Evolutionary conservation across 2,888 invertebrate species (phyloP).

Genomic region (Morinoia aosen): DNA sequence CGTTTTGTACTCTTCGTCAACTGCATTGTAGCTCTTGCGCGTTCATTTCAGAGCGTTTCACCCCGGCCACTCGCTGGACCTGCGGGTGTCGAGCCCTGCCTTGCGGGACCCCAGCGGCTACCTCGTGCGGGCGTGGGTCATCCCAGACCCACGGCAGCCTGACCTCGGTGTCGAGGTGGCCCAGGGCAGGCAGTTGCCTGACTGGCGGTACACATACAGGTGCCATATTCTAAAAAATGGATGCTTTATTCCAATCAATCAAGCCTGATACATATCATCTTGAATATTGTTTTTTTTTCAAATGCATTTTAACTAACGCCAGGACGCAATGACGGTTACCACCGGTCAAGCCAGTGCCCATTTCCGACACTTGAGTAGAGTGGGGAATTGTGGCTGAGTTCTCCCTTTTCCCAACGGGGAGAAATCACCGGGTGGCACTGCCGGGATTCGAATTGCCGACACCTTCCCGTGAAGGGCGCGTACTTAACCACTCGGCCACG

Average conservation of each 20-base stretch:
- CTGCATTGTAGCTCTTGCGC: neutral
- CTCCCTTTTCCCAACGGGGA: too few species aligned
- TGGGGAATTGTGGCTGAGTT: too few species aligned
- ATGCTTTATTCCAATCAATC: neutral
- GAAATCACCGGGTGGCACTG: too few species aligned
- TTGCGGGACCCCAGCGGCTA: neutral
- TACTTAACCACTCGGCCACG: too few species aligned
- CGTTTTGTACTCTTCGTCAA: too few species aligned
- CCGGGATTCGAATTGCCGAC: too few species aligned
- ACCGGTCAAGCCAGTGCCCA: too few species aligned
- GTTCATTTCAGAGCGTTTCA: neutral
- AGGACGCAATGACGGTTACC: too few species aligned
- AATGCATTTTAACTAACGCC: neutral
- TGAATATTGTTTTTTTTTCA: neutral
- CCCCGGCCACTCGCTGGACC: conserved; percentile 21
- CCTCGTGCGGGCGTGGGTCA: neutral
- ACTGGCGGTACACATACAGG: conserved; percentile 30
- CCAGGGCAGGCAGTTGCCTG: neutral
- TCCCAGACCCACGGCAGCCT: conserved; percentile 15
- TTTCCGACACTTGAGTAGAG: too few species aligned
- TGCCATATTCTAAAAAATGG: neutral
- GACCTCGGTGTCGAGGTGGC: conserved; percentile 34
- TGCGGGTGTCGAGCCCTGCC: neutral
- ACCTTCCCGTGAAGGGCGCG: too few species aligned
- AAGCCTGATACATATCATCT: too few species aligned